Base-by-base conservation (phyloP, 2,797 vertebrate genomes). In the Petrocephalus schoutedeni region DNA sequence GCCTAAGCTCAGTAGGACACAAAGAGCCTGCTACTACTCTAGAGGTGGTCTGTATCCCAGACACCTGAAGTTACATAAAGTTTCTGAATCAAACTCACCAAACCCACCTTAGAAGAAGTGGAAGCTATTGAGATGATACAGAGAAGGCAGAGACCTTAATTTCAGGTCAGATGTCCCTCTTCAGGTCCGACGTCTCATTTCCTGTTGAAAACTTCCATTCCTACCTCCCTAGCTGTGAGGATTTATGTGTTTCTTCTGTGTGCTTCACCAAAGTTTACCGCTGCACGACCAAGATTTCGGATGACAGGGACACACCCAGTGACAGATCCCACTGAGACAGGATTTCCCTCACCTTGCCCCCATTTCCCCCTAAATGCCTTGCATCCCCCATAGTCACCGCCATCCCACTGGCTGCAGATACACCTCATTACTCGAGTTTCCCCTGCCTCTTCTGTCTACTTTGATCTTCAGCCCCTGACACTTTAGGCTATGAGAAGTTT, bases 401-500 rank as follows among this genome's bases (percentile, higher is more conserved):
- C 67, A 71, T 19, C 67, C 32, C 67, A 71, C 67, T 36, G 67
- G 32, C 67, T 71, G 67, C 67, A 36, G 12, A 71, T 71, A 71
- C 67, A 71, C 32, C 67, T 71, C 67, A 71, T 71, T 71, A 71
- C 28, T 41, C 67, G 67, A 71, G 32, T 71, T 71, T 71, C 67
- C 67, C 67, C 67, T 71, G 67, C 67, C 67, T 71, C 67, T 71
- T 36, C 67, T 71, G 67, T 71, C 67, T 71, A 36, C 67, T 71
- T 71, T 71, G 67, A 71, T 71, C 67, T 71, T 71, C 67, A 41
- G 67, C 32, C 67, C 67, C 67, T 71, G 67, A 71, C 67, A 71
- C 67, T 71, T 71, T 71, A 71, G 32, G 67, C 67, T 71, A 71
- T 71, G 67, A 71, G 67, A 71, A 71, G 67, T 71, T 71, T 71